Evolutionary conservation across 2,113 vertebrate species (phyloP).

Genomic region (Corydoras sp.): DNA sequence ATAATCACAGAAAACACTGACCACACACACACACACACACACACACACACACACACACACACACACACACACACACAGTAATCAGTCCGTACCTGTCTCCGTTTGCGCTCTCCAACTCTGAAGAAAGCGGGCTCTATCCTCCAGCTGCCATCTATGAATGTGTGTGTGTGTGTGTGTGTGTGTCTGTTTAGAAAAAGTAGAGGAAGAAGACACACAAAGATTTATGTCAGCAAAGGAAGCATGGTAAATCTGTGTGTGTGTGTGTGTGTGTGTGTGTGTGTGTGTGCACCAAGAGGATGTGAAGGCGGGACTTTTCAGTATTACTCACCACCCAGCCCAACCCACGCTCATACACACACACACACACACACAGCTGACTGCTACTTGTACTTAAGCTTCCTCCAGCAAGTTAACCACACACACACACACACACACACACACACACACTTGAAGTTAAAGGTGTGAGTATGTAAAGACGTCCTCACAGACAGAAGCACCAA

Average conservation of each 20-base stretch:
- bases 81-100: constrained; percentile 17
- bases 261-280: constrained; percentile 24
- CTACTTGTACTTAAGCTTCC: not conserved
- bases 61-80: not conserved
- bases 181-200: constrained; percentile 2
- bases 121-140: not conserved
- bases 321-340: constrained; percentile 55
- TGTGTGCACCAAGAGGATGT: constrained; percentile 66
- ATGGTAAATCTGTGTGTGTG: constrained; percentile 33
- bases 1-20: not conserved
- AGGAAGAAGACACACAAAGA: constrained; percentile 19
- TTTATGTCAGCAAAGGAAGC: constrained; percentile 16
- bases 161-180: constrained; percentile 30
- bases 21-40: not conserved
- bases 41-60: constrained; percentile 19
- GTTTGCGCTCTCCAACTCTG: not conserved
- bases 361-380: constrained; percentile 28
- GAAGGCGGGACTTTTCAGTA: constrained; percentile 64
- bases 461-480: constrained; percentile 1
- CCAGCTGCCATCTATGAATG: constrained; percentile 10
- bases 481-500: constrained; percentile 14
- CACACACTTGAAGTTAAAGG: constrained; percentile 22
- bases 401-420: not conserved
- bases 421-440: constrained; percentile 16
- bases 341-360: constrained; percentile 37